Evolutionary conservation across 35 echinoderm and acorn worm genomes (phyloP), one percentile per base, ranked within the genome.

Genomic region (Lytechinus variegatus): DNA sequence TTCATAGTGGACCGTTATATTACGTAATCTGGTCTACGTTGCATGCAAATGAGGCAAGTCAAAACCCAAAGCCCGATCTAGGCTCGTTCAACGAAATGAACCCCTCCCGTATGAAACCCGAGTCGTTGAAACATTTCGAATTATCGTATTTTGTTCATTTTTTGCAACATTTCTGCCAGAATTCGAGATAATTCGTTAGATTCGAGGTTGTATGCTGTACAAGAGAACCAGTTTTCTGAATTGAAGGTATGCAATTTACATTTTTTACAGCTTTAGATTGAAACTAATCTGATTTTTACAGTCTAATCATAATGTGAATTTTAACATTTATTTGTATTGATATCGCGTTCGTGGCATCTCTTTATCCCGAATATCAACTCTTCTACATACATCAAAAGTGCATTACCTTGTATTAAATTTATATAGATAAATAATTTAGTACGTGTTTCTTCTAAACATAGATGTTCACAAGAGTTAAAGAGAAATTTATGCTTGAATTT

Each of bases 1-100:
- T 90, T 90, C 88, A 90, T 3, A 90, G 88, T 54, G 88, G 88
- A 90, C 88, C 88, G 88, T 90, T 90, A 90, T 90, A 21, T 90
- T 90, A 90, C 88, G 88, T 90, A 90, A 90, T n/a, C 88, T 9
- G 88, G 88, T 90, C 88, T 90, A 21, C 52, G 88, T 33, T 90
- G 16, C 88, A 90, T 90, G 88, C 88, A 90, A 90, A 90, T 90
- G 28, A 90, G 88, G 52, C 28, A 19, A 79, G 66, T 12, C 29
- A 19, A 44, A 90, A 12, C 88, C 88, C 88, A 54, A 52, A 12
- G 88, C 10, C 88, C 27, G 88, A 29, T 10, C 16, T 4, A 79
- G 66, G 66, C 66, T 79, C 61, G 61, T 71, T 79, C 66, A 3
- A n/a, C n/a, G 19, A 79, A 24, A n/a, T 16, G 24, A 79, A 19